Evolutionary conservation across 2,888 invertebrate species (phyloP), one percentile per base, ranked within the genome.

Genomic region (Coleophora flavipennella): DNA sequence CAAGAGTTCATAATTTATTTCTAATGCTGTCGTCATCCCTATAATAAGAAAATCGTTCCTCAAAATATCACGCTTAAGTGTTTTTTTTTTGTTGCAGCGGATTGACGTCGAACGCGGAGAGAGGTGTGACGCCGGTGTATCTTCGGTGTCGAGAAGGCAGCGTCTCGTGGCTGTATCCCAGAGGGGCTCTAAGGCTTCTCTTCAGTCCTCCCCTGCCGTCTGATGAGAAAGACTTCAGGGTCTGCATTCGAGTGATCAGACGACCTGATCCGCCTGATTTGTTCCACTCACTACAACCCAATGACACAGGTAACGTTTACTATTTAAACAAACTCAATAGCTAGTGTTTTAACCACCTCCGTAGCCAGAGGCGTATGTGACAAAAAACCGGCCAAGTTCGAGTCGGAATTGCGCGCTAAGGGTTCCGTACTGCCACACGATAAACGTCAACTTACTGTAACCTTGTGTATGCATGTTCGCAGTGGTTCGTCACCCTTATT

Each of bases 121-220:
- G 90, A 39, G 91, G 90, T 2, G 91, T 93, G 36, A 90, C 91
- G 29, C 92, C 92, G 0, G 90, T 93, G 29, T 92, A 92, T 74
- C 86, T 93, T 36, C 86, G 92, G 25, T 93, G 93, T 59, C 85
- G 90, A 13, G 89, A 91, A 44, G 93, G 93, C 20, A 76, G 81
- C 13, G 87, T 93, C 9, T 85, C 87, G n/a, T 93, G 93, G 93
- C 71, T 88, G 53, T 92, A 92, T 66, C 92, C 93, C 0, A 86
- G 89, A 7, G 92, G 92, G 0, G 92, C 92, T 0, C 75, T 93
- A 12, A 75, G 92, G 13, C 85, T 92, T 35, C 85, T 91, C 33
- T 86, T 92, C 46, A 78, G 87, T 36, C 85, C 89, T 28, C 86
- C 88, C 29, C 72, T 89, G 50, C 89, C 88, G 8, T 79, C 81